Conservation (phyloP, 2,888 invertebrate species). For the Megastigmus dorsalis region DNA sequence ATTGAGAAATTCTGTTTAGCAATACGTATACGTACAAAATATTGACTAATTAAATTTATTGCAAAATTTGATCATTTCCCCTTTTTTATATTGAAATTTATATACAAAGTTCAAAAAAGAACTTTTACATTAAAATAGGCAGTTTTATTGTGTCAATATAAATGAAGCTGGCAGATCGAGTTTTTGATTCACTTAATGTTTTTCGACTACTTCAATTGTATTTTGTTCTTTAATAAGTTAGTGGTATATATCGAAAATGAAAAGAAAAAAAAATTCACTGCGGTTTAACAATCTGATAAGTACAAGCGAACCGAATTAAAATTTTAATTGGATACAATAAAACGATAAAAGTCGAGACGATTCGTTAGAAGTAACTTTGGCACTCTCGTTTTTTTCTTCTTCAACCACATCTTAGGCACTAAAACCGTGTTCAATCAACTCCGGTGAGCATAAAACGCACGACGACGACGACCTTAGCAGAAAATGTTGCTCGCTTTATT, state of each 20-base stretch:
- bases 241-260: neutral
- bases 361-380: conserved; percentile 52
- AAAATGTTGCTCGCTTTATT: conserved; percentile 35
- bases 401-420: conserved; percentile 51
- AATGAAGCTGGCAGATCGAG: conserved; percentile 39
- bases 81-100: conserved; percentile 26
- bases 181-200: conserved; percentile 13
- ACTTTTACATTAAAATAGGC: conserved; percentile 45
- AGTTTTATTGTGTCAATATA: conserved; percentile 40
- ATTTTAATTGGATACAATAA: conserved; percentile 27
- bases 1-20: neutral
- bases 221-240: too few relatives aligned
- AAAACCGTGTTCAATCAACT: conserved; percentile 33
- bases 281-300: conserved; percentile 18
- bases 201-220: conserved; percentile 12
- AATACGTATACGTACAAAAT: conserved; percentile 31
- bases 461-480: conserved; percentile 40
- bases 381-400: conserved; percentile 48
- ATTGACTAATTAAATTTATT: conserved; percentile 54
- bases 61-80: conserved; percentile 40
- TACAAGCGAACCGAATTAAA: neutral
- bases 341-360: conserved; percentile 44
- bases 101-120: conserved; percentile 34
- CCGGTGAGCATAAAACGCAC: conserved; percentile 18
- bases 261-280: neutral